Conservation (phyloP, 2,888 invertebrate species). For the Drosophila ochracea region DNA sequence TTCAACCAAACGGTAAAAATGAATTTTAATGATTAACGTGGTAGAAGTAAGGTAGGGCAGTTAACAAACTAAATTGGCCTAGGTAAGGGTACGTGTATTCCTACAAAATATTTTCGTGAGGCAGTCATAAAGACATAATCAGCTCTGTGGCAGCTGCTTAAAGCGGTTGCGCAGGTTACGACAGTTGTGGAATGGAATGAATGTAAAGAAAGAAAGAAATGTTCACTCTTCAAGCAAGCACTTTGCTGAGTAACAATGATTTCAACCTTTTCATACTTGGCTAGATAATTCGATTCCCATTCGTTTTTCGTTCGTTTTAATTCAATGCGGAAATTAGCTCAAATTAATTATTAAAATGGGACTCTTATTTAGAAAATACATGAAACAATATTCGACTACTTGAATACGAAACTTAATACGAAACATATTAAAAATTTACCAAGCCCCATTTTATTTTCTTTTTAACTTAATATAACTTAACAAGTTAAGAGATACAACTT, state of each 20-base stretch:
- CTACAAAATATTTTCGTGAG: background rate
- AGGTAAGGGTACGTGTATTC: slow-evolving; percentile 26
- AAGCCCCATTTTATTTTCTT: background rate
- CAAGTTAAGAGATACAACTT: background rate
- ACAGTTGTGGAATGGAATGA: background rate
- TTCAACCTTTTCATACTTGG: slow-evolving; percentile 8
- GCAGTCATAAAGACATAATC: background rate
- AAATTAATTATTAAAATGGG: slow-evolving; percentile 20
- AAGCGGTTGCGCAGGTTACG: background rate
- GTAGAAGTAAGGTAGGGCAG: slow-evolving; percentile 9
- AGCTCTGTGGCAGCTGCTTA: background rate
- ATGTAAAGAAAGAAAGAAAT: background rate
- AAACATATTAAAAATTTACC: background rate
- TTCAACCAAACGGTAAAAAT: slow-evolving; percentile 49
- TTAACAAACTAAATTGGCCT: slow-evolving; percentile 23
- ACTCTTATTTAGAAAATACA: background rate
- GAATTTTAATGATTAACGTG: slow-evolving; percentile 60
- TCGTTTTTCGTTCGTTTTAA: slow-evolving; percentile 6
- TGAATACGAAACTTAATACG: rapidly evolving
- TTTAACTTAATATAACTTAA: too few relatives aligned
- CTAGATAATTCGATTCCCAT: background rate
- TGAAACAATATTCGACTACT: background rate
- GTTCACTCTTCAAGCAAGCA: too few relatives aligned
- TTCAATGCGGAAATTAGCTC: slow-evolving; percentile 1
- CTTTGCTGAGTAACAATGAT: slow-evolving; percentile 1